Evolutionary conservation across 1,140 invertebrate genomes (phyloP).

Genomic region (Archivesica marissinica): DNA sequence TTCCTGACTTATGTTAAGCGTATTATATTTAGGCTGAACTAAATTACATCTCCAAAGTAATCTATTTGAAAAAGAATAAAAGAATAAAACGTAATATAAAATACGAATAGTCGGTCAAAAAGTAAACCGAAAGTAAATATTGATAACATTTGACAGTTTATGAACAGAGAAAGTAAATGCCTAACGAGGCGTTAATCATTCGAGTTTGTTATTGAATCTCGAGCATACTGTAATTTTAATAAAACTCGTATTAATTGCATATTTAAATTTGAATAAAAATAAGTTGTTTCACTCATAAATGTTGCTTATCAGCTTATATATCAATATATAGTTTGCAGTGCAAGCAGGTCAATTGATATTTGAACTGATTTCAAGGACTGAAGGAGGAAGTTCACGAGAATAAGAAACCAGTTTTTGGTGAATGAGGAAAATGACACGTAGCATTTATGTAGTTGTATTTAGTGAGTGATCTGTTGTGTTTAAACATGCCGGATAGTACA

Average conservation of each 20-base stretch:
- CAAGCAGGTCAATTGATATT: too few species aligned
- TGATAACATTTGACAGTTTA: not conserved
- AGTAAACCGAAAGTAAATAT: not conserved
- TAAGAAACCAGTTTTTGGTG: not conserved
- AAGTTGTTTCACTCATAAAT: too few species aligned
- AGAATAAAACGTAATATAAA: not conserved
- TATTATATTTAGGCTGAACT: too few species aligned
- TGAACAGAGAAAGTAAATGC: not conserved
- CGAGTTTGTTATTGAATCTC: too few species aligned
- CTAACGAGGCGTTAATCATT: not conserved
- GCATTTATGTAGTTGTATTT: too few species aligned
- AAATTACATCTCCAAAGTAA: too few species aligned
- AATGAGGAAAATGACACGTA: not conserved
- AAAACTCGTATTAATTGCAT: too few species aligned
- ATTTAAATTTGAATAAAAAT: too few species aligned
- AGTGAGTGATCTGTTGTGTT: not conserved
- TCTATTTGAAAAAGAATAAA: too few species aligned
- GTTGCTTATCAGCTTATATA: not conserved
- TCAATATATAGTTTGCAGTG: not conserved
- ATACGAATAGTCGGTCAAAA: not conserved
- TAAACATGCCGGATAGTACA: not conserved
- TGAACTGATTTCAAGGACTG: too few species aligned
- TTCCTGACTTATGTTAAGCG: too few species aligned
- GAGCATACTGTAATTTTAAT: too few species aligned
- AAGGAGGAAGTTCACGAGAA: conserved; percentile 10